Base-by-base conservation (phyloP, 2,113 vertebrate species). In the Bubo blakistoni region DNA sequence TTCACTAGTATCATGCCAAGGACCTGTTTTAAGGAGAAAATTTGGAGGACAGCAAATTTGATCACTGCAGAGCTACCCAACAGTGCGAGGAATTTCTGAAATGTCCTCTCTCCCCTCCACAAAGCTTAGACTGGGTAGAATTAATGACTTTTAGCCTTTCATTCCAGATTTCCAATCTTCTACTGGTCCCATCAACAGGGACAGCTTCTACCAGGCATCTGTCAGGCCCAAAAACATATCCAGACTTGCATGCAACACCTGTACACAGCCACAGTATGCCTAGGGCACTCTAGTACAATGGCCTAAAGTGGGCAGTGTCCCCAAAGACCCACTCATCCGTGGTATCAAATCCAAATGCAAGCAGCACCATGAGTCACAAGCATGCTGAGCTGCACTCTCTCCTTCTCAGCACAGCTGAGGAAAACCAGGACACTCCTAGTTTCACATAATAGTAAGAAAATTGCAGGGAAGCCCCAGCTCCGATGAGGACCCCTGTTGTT, bases 241-340 rank as follows among this genome's bases (percentile, higher is more conserved):
- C 73, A 73, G 58, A 36, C 21, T 7, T 42, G 32, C 54, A 20
- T 24, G 15, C 21, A 90, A n/a, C 16, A 30, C 34, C 69, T 70
- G 25, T 32, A 46, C 24, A 34, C 24, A 30, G 32, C n/a, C n/a
- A 36, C 25, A 12, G 51, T 14, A 61, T 0, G 0, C n/a, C 51
- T 29, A 47, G 47, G 78, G n/a, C 32, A 14, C 40, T 63, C 38
- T 13, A 55, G 24, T 47, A 63, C 0, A 0, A 29, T 4, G 8
- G 47, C 34, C 65, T 51, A 8, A 47, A 38, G 17, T 7, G 30
- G 42, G 34, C 6, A 52, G 1, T 22, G 16, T 25, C n/a, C 38
- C 30, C 20, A 6, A 15, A 81, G 36, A 40, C 9, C 7, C 22
- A 6, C 3, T 47, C 11, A 30, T 16, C 19, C 32, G 3, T 1